Base-by-base conservation (phyloP, 2,888 invertebrate species). In the Lochmaea capreae region DNA sequence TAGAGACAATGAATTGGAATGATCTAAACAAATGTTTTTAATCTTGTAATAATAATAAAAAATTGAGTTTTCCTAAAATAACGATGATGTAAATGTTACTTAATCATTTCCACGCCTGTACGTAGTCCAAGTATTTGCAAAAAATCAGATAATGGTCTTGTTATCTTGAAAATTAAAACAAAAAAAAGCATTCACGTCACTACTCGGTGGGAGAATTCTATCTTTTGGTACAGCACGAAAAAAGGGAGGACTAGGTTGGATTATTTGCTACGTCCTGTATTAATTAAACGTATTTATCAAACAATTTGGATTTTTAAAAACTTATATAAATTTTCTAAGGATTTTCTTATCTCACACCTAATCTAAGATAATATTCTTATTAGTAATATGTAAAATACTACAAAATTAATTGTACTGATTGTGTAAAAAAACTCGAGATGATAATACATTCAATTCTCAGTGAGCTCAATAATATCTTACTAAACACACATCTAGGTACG, bases 1-100 rank as follows among this genome's bases (percentile, higher is more conserved):
- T 61, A 87, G 88, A 81, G 71, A 62, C 14, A 63, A 57, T 18
- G 52, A 52, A 9, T 39, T 63, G 71, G 67, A 66, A 12, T 65
- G 42, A 65, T 39, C 57, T 61, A 43, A 43, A 54, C 8, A 39
- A 39, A 39, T 39, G 33, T 46, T 46, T 46, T 46, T 11, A 46
- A 46, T 46, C 14, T 3, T 46, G 46, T 46, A 46, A 12, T 46
- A 46, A 14, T 46, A 46, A 46, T 46, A 46, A 46, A 46, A 46
- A 46, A 46, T 46, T 46, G 5, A 46, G 33, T 39, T 39, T 39
- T 39, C 33, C 9, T 39, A 9, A 33, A 33, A 33, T 33, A 33
- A 33, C 33, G 5, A 39, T 39, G 8, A 9, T 39, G 33, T 39
- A 39, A 9, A 1, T 39, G 33, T 33, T 33, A 33, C 33, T 33